These are phyloP conservation scores for Drosophila sproati DNA, from an alignment of 1,140 invertebrate species.

Conservation along the genomic window DNA sequence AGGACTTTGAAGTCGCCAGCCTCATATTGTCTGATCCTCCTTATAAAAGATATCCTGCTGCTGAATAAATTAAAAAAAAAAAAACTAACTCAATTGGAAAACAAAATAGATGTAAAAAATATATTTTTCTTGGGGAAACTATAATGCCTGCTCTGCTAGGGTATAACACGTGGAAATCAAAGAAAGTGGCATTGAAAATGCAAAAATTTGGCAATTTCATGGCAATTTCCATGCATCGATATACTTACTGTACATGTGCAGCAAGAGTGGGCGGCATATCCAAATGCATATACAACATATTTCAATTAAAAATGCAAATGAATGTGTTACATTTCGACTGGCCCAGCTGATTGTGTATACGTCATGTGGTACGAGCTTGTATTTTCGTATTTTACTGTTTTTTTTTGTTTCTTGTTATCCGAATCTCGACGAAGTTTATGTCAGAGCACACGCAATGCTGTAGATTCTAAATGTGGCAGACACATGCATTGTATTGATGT, in stretches of 20 bases:
- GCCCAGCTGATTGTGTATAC: constrained; percentile 32
- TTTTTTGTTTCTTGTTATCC: constrained; percentile 6
- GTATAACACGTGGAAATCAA: neutral
- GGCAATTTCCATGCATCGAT: constrained; percentile 25
- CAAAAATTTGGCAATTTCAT: neutral
- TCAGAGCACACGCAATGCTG: constrained; percentile 15
- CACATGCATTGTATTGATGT: constrained; percentile 50
- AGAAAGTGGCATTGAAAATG: neutral
- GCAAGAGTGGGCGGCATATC: neutral
- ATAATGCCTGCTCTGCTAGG: neutral
- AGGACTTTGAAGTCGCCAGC: too few relatives aligned
- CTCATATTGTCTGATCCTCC: too few relatives aligned
- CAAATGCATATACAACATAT: neutral
- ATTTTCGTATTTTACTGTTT: neutral
- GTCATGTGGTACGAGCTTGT: constrained; percentile 27
- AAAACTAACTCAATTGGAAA: too few relatives aligned
- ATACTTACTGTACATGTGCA: constrained; percentile 16
- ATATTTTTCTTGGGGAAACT: neutral
- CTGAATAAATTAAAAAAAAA: too few relatives aligned
- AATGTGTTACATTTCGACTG: neutral
- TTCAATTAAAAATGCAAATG: neutral
- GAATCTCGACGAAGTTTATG: neutral
- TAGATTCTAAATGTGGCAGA: constrained; percentile 45
- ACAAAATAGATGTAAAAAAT: neutral
- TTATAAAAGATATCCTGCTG: too few relatives aligned